A percentile compares a stretch with the other conserved stretches of the same genome.
phyloP scores from a whole-genome alignment of 1,140 invertebrate genomes.

The Drosophila yakuba region DNA sequence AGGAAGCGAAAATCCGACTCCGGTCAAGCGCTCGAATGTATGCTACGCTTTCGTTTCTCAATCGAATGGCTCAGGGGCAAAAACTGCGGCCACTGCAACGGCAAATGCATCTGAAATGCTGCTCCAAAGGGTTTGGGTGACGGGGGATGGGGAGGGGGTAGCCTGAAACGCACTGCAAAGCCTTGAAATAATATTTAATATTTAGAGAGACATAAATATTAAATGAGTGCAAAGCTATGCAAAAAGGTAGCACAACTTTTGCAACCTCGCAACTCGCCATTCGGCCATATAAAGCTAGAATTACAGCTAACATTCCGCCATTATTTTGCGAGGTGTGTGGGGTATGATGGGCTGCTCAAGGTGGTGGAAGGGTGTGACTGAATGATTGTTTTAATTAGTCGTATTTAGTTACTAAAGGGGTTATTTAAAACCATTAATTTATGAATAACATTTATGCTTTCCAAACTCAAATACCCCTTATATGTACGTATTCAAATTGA shows the following conservation, averaged over 20 bases:
- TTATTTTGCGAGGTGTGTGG: conserved; percentile 30
- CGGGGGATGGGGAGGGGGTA: background rate
- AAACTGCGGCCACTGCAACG: conserved; percentile 14
- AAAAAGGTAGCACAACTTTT: conserved; percentile 72
- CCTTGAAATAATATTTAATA: conserved; percentile 85
- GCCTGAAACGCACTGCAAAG: conserved; percentile 62
- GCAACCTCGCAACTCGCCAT: background rate
- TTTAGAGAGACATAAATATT: conserved; percentile 85
- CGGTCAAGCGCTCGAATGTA: conserved; percentile 78
- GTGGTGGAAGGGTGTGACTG: background rate
- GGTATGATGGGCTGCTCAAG: conserved; percentile 9
- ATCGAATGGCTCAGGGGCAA: conserved; percentile 59
- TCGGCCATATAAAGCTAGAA: conserved; percentile 65
- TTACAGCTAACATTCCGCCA: conserved; percentile 79
- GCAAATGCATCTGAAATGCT: conserved; percentile 38
- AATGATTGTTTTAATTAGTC: background rate
- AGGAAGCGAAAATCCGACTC: conserved; percentile 46
- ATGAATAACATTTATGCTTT: too few relatives aligned
- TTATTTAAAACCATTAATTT: too few relatives aligned
- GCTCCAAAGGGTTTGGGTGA: background rate
- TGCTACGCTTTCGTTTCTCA: conserved; percentile 62
- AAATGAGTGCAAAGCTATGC: conserved; percentile 84
- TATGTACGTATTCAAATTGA: too few relatives aligned
- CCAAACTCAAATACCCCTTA: too few relatives aligned
- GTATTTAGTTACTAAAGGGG: too few relatives aligned